These are phyloP conservation scores for Mormyrus lacerda DNA, from an alignment of 2,113 vertebrate species.

Conservation along the genomic window DNA sequence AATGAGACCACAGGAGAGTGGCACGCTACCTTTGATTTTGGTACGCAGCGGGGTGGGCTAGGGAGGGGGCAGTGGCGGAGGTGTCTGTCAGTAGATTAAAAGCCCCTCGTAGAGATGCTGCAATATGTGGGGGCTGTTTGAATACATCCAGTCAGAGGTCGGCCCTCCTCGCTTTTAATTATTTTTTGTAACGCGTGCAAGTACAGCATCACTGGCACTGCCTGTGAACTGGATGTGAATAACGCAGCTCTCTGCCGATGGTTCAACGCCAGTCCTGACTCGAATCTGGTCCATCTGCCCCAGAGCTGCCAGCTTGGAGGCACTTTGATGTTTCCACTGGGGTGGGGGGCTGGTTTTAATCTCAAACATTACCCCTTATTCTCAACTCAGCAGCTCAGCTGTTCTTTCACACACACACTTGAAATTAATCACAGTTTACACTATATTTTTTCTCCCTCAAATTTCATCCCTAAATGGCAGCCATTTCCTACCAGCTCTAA, in stretches of 20 bases:
- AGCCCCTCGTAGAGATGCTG: not conserved
- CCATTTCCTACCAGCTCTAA: constrained; percentile 6
- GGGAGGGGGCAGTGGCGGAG: constrained; percentile 29
- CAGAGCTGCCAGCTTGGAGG: not conserved
- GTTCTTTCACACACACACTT: constrained; percentile 18
- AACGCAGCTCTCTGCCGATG: not conserved
- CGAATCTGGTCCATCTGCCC: not conserved
- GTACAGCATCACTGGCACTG: not conserved
- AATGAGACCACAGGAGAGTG: constrained; percentile 66
- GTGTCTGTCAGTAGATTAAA: constrained; percentile 61
- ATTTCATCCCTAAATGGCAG: not conserved
- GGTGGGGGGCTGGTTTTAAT: not conserved
- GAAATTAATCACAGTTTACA: not conserved
- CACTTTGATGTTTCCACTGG: not conserved
- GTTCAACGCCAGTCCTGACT: not conserved
- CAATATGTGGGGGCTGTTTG: not conserved
- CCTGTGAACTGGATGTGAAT: not conserved
- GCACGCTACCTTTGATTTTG: constrained; percentile 56
- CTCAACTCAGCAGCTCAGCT: constrained; percentile 22
- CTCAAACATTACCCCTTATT: constrained; percentile 37
- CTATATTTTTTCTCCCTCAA: not conserved
- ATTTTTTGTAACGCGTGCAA: not conserved
- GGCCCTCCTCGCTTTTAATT: not conserved
- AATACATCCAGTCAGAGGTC: not conserved
- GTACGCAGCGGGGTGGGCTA: constrained; percentile 19